Evolutionary conservation across 2,113 vertebrate species (phyloP).

Genomic region (Dromas ardeola): DNA sequence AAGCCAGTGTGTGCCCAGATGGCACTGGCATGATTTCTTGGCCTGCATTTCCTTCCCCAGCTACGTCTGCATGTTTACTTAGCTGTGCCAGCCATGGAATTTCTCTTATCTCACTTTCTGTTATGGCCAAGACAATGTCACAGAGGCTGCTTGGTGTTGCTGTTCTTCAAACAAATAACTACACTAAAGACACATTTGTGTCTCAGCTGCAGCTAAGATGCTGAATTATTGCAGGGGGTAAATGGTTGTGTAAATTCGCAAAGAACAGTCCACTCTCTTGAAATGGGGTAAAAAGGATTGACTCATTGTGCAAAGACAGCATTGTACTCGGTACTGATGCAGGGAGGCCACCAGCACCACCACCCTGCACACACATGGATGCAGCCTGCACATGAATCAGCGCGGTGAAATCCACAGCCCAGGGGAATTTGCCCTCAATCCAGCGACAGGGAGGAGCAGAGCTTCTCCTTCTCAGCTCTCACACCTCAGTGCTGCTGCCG

Average conservation of each 20-base stretch:
- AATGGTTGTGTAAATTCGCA: neutral
- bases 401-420: accelerated
- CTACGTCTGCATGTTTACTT: accelerated
- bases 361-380: neutral
- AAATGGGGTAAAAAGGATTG: neutral
- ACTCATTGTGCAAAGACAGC: neutral
- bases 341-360: neutral
- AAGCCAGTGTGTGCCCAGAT: neutral
- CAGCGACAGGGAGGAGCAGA: neutral
- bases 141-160: neutral
- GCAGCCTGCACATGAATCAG: accelerated
- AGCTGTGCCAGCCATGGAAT: neutral
- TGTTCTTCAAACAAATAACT: neutral
- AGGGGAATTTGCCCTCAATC: neutral
- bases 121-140: neutral
- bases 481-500: neutral
- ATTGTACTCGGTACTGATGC: accelerated
- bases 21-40: neutral
- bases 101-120: neutral
- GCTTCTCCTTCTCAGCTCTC: neutral
- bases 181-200: neutral
- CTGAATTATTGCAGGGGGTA: neutral
- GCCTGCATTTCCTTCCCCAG: neutral
- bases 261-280: neutral
- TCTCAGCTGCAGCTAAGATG: neutral